Evolutionary conservation across 2,113 vertebrate species (phyloP), one percentile per base, ranked within the genome.

Genomic region (Glaucomys volans): DNA sequence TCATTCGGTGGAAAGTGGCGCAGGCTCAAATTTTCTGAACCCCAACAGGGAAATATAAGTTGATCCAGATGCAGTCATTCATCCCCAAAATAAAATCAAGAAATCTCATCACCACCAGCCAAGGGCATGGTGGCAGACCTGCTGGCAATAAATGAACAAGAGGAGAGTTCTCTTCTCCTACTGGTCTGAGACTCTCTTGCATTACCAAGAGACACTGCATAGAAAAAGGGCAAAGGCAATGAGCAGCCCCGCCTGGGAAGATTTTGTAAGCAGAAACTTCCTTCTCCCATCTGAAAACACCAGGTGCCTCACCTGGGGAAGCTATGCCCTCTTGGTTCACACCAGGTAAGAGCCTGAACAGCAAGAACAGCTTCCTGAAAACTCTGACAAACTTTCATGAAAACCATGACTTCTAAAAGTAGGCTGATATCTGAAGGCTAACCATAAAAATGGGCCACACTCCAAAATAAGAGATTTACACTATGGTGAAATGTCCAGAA

Each of bases 341-440:
- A 47, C 10, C 11, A 67, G 37, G 7, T 8, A 3, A 5, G 35
- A 26, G 2, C 1, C 18, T 20, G 2, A 66, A 30, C 2, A 35
- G 4, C 12, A 59, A 4, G 5, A 37, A 44, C 7, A 37, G 62
- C 11, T 37, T 35, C 59, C 22, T 1, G n/a, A 47, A 74, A 42
- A 0, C 17, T 52, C 76, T 35, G 18, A 62, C 32, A 26, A 62
- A 62, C 22, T 20, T 12, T 59, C 35, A 64, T 59, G 24, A 32
- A 18, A 69, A 32, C 13, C 18, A 67, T 22, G 74, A 47, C 9
- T 54, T 69, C 42, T 5, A 32, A 67, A 89, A 42, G 5, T 7
- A 57, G 44, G 26, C 26, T 24, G 18, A 11, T 50, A 35, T 59
- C 71, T 54, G 62, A 92, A 66, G 5, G 40, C 52, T 18, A 32